Evolutionary conservation across 2,797 vertebrate genomes (phyloP).

Genomic region (Scomberomorus guttatus): DNA sequence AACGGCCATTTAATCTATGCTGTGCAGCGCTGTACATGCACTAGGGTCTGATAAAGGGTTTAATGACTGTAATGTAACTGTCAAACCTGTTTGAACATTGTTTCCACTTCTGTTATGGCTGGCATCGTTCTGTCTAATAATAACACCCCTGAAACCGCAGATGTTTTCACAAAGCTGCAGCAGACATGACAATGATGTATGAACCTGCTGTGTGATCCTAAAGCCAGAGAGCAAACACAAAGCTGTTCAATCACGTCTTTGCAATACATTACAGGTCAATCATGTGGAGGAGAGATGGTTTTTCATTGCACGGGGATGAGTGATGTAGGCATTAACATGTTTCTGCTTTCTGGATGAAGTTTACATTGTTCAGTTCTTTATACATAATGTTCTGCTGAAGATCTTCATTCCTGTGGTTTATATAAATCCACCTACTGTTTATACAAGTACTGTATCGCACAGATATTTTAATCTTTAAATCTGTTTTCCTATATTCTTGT

Average conservation of each 20-base stretch:
- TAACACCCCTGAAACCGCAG: background rate
- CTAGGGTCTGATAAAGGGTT: no score
- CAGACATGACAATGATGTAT: background rate
- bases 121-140: background rate
- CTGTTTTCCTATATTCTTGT: background rate
- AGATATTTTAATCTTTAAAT: background rate
- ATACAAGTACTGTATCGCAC: background rate
- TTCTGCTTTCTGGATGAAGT: background rate
- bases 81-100: background rate
- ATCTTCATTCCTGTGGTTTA: conserved; percentile 23
- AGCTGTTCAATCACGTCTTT: background rate
- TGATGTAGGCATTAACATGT: no score
- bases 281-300: background rate
- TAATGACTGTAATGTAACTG: no score
- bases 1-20: no score
- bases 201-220: background rate
- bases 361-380: background rate
- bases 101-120: background rate
- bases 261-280: background rate
- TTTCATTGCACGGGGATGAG: background rate
- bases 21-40: background rate
- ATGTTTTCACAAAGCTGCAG: background rate
- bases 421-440: background rate
- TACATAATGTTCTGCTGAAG: background rate
- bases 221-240: background rate